Base-by-base conservation (phyloP, 2,888 invertebrate genomes). In the Thereva nobilitata region DNA sequence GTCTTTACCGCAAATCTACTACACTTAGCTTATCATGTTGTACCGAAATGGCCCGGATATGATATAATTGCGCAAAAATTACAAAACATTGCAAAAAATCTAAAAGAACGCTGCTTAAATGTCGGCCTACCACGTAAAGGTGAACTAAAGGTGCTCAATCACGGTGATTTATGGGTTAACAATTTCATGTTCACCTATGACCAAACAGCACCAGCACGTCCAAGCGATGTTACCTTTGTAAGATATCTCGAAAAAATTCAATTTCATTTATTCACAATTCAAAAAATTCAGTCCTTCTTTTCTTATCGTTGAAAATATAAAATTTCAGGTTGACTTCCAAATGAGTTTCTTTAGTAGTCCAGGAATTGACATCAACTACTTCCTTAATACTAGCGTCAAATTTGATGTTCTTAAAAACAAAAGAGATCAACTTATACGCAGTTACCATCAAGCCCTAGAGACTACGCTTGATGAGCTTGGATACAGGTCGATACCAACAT, bases 81-180 rank as follows among this genome's bases (percentile, higher is more conserved):
- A 45, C 75, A 75, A 70, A 69, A 79, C 73, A 65, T 82, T 75
- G 66, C 74, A 74, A 56, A 74, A 76, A 66, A 75, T 78, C 65
- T 77, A 74, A 70, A 76, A 76, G 72, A 76, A n/a, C 54, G 40
- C 38, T 64, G 53, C 45, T 40, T 45, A 8, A 45, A 54, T 47
- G 7, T 55, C n/a, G 7, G 35, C 1, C 38, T 35, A 34, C 41
- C 65, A 5, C 34, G 49, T 10, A 71, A 40, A 10, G 63, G 53
- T 7, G 77, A 76, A 64, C 66, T 79, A 53, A 79, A 80, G 57
- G 84, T 84, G 9, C 76, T 84, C 8, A 83, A 83, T 71, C 84
- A 84, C 67, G 84, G 84, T 3, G 84, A 84, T 73, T 74, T 84
- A 4, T 84, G 84, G 84, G 76, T 82, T 0, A 84, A 84, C 69